Conservation (phyloP, 2,113 vertebrate genomes). For the Gadus macrocephalus region DNA sequence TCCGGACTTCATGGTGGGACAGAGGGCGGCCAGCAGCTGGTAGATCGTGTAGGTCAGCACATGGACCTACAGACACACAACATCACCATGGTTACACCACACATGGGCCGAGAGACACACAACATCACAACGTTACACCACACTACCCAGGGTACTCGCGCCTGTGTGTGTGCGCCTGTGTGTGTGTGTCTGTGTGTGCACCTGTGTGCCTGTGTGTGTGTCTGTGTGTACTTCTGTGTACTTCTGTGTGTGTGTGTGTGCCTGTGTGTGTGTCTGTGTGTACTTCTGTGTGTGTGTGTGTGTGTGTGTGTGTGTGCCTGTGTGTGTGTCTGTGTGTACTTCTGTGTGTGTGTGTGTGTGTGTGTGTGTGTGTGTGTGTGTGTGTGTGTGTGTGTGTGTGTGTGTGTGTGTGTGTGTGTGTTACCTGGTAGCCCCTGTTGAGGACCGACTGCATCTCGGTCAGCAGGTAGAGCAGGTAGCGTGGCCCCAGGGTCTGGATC, state of each 20-base stretch:
- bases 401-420: not conserved
- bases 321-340: too few species aligned
- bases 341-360: too few species aligned
- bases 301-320: too few species aligned
- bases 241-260: too few species aligned
- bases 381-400: not conserved
- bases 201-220: too few species aligned
- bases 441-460: conserved; percentile 86
- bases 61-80: conserved; percentile 76
- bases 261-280: not conserved
- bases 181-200: not conserved
- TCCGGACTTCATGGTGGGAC: conserved; percentile 74
- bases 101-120: not conserved
- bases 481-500: conserved; percentile 81
- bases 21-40: conserved; percentile 80
- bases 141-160: too few species aligned
- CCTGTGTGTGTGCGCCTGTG: too few species aligned
- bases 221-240: too few species aligned
- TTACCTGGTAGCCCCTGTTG: conserved; percentile 92
- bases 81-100: too few species aligned
- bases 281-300: too few species aligned
- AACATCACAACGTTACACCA: too few species aligned
- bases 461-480: conserved; percentile 86
- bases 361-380: too few species aligned
- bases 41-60: conserved; percentile 92